These are phyloP conservation scores for Limosa lapponica DNA, from an alignment of 2,797 vertebrate genomes.

Conservation along the genomic window DNA sequence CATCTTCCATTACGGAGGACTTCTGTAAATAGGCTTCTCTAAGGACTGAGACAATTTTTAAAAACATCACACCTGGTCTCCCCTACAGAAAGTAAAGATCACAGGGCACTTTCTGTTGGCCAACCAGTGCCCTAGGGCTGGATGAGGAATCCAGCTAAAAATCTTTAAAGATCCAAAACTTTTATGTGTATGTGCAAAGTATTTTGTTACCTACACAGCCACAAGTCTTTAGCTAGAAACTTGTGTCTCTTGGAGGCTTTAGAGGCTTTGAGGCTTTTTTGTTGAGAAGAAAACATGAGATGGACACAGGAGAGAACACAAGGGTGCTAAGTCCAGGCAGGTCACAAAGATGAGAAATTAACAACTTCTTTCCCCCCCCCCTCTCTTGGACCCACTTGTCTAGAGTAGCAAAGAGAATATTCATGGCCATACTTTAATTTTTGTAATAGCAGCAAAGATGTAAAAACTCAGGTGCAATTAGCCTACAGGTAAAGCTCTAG, in stretches of 20 bases:
- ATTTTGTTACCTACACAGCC: background rate
- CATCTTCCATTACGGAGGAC: background rate
- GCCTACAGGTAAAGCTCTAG: background rate
- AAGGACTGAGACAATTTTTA: background rate
- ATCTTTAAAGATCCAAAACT: background rate
- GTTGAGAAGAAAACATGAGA: background rate
- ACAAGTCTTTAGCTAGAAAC: background rate
- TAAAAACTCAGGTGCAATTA: background rate
- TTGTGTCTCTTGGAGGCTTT: background rate
- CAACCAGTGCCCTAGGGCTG: background rate
- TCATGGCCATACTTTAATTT: accelerated
- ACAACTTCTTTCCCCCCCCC: too few relatives aligned
- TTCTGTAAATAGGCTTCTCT: background rate
- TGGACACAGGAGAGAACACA: background rate
- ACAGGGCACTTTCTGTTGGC: background rate
- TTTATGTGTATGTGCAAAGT: background rate
- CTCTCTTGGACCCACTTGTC: background rate
- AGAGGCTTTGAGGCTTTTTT: background rate
- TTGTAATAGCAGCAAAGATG: background rate
- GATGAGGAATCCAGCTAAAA: background rate
- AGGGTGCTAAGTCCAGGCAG: background rate
- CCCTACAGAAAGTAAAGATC: background rate
- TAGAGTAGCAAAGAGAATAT: background rate
- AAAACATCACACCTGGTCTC: background rate
- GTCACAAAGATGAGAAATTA: background rate